Base-by-base conservation (phyloP, 2,888 invertebrate species). In the Oasisia sp. region DNA sequence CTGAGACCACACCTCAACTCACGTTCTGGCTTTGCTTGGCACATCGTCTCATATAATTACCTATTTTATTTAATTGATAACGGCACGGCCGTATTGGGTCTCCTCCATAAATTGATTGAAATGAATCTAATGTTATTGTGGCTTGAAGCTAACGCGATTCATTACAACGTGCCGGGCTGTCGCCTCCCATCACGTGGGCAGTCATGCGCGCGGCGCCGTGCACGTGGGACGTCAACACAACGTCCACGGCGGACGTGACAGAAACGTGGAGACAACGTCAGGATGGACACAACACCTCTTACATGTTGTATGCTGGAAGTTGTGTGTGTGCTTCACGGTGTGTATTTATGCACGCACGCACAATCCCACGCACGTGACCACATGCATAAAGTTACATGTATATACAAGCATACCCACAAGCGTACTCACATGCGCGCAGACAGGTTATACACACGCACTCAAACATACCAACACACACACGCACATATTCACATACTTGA, bases 61-160 rank as follows among this genome's bases (percentile, higher is more conserved):
- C 74, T 74, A 19, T 74, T 74, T 74, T 74, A 74, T 74, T 74
- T 74, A 27, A 74, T 74, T 74, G 74, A 74, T 74, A 74, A 5
- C 74, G 27, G 7, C 74, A 74, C 74, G 74, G 74, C 74, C 74
- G 27, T 74, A 27, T 74, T 74, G 27, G 74, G 19, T 74, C 74
- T 74, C 74, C 74, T 74, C 27, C 74, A 74, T 3, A 74, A 14
- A 74, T 74, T 74, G 74, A 74, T 74, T 74, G 74, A 74, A 74
- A 74, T 74, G 74, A 74, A 74, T 74, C 74, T 74, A 74, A 74
- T 74, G 74, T 74, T 74, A 74, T 74, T 74, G 74, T 74, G 74
- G 74, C 74, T 74, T 74, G 14, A 19, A 14, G 74, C 0, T 74
- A 74, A 74, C 74, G 74, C 74, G 74, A 74, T 74, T 74, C 74